Base-by-base conservation (phyloP, 2,888 invertebrate species). In the Dusona sp. region DNA sequence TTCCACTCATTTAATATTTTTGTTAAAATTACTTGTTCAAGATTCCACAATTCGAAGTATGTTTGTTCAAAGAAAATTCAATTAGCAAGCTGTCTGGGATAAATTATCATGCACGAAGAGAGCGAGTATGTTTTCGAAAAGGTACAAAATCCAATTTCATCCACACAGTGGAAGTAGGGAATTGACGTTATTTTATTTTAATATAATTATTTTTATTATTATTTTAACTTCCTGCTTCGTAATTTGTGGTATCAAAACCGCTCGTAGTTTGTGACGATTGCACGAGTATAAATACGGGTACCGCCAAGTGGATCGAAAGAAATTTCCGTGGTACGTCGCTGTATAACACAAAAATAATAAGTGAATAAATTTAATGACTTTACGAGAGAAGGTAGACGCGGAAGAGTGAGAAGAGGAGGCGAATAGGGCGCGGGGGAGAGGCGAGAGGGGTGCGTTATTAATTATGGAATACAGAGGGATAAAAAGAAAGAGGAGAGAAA, bases 281-380 rank as follows among this genome's bases (percentile, higher is more conserved):
- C 74, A 36, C 67, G 33, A 45, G 57, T 33, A 64, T 67, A 68
- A 61, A 67, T 78, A 57, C 68, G 75, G 61, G 13, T 22, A 72
- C 45, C 36, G 25, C 75, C 75, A 67, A 72, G 86, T 75, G 75
- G 70, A 79, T 86, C 65, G 79, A 67, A 68, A 75, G 77, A 79
- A 77, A 84, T 79, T 84, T 84, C 79, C 70, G 64, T 79, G 78
- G 68, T 68, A 54, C 79, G 83, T 77, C 67, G 67, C 57, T 73
- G 80, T 87, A 72, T 68, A 68, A 80, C 78, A 74, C 51, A 84
- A 81, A 85, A 81, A 78, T 80, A 90, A 89, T 88, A 89, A 89
- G 87, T 88, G 90, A 91, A 91, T 91, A 91, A 91, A 91, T 91
- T 91, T 89, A 90, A 90, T 89, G 86, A 88, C 84, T 88, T 87